Evolutionary conservation across 2,113 vertebrate genomes (phyloP).

Genomic region (Rhabdomys dilectus): DNA sequence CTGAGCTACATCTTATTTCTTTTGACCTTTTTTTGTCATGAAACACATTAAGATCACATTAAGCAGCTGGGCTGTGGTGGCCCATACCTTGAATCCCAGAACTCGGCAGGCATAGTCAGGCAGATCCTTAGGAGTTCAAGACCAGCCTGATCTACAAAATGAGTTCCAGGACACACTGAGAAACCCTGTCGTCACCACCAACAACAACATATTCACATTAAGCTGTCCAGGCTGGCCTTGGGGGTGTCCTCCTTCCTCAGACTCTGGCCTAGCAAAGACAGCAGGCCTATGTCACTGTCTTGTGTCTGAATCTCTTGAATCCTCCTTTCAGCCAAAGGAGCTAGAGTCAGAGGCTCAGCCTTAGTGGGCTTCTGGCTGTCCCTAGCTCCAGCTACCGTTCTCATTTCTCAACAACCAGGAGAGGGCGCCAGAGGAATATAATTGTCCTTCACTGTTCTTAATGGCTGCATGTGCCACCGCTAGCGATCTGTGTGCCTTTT

Average conservation of each 20-base stretch:
- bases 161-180: neutral
- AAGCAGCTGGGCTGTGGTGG: neutral
- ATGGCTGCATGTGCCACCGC: fast-evolving
- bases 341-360: neutral
- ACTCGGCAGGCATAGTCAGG: neutral
- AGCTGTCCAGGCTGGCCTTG: neutral
- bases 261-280: neutral
- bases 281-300: neutral
- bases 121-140: neutral
- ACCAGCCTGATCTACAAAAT: neutral
- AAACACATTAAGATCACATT: neutral
- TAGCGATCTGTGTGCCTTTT: too few relatives aligned
- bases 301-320: too few relatives aligned
- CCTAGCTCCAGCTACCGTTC: neutral
- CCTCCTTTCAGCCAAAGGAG: neutral
- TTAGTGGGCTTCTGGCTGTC: too few relatives aligned
- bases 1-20: neutral
- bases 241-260: neutral
- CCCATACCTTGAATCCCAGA: neutral
- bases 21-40: neutral
- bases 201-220: too few relatives aligned
- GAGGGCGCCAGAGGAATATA: neutral
- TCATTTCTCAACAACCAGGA: neutral
- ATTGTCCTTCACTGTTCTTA: too few relatives aligned
- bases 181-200: neutral